A percentile compares a stretch with the other conserved stretches of the same genome.
Conservation (phyloP, 1,140 invertebrate genomes). For the Brachionus calyciflorus region DNA sequence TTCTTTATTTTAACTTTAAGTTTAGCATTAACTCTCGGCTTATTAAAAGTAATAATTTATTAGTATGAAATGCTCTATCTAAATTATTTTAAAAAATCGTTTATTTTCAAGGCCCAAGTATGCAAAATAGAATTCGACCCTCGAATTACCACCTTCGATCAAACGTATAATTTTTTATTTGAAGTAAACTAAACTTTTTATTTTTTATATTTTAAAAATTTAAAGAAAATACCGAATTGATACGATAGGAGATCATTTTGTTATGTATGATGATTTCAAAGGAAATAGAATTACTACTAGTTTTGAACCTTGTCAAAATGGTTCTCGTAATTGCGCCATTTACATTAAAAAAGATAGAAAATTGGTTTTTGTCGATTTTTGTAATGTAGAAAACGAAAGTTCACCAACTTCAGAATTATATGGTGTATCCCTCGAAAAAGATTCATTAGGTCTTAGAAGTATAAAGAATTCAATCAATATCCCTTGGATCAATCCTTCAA, state of each 20-base stretch:
- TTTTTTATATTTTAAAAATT: background rate
- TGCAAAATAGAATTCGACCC: no score
- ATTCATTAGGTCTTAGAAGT: background rate
- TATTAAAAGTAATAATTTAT: no score
- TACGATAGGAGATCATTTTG: background rate
- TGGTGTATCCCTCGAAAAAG: background rate
- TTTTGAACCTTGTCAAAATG: background rate
- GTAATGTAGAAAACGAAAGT: background rate
- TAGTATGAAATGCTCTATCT: no score
- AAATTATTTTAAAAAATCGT: no score
- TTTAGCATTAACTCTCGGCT: no score
- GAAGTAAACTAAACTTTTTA: no score
- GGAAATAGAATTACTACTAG: background rate
- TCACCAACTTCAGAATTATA: background rate
- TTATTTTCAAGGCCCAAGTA: no score
- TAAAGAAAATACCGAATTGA: background rate
- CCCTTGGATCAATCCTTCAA: background rate
- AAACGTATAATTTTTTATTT: no score
- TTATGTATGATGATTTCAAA: constrained; percentile 22
- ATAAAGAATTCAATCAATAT: background rate
- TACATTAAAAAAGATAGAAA: constrained; percentile 5
- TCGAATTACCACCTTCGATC: no score
- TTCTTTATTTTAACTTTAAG: no score
- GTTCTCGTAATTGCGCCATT: background rate
- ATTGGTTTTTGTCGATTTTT: constrained; percentile 38